phyloP scores from a whole-genome alignment of 2,113 vertebrate species.

The Phoenicopterus ruber region DNA sequence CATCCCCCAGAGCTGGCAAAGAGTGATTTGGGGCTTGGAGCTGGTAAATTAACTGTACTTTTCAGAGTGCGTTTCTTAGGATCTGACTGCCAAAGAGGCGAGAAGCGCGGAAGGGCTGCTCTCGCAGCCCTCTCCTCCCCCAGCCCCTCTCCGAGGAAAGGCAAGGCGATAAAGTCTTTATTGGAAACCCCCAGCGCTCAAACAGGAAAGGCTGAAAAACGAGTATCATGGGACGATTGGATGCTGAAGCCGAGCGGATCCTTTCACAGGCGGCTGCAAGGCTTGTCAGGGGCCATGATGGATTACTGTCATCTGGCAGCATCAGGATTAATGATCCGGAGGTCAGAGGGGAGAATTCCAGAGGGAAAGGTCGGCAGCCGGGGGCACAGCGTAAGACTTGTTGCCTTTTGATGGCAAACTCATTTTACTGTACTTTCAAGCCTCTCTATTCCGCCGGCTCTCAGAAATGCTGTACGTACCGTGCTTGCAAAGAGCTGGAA shows the following conservation, averaged over 20 bases:
- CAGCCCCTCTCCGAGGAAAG: not conserved
- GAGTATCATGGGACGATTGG: conserved; percentile 56
- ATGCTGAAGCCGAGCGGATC: conserved; percentile 22
- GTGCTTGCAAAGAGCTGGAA: not conserved
- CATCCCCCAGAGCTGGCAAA: not conserved
- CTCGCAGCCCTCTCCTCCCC: conserved; percentile 26
- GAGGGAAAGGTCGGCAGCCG: conserved; percentile 76
- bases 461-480: not conserved
- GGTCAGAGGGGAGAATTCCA: conserved; percentile 82
- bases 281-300: conserved; percentile 77
- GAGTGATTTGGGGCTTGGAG: accelerated
- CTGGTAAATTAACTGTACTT: not conserved
- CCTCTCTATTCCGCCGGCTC: not conserved
- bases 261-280: conserved; percentile 62
- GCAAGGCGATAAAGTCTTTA: conserved; percentile 54
- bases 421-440: conserved; percentile 68
- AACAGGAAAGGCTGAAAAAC: conserved; percentile 70
- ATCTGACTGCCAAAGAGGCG: not conserved
- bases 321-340: conserved; percentile 77
- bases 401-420: conserved; percentile 76
- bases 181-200: conserved; percentile 51
- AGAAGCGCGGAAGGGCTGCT: not conserved
- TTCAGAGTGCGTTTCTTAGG: not conserved
- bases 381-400: conserved; percentile 72
- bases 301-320: conserved; percentile 84